Base-by-base conservation (phyloP, 2,888 invertebrate genomes). In the Lumbricus terrestris region DNA sequence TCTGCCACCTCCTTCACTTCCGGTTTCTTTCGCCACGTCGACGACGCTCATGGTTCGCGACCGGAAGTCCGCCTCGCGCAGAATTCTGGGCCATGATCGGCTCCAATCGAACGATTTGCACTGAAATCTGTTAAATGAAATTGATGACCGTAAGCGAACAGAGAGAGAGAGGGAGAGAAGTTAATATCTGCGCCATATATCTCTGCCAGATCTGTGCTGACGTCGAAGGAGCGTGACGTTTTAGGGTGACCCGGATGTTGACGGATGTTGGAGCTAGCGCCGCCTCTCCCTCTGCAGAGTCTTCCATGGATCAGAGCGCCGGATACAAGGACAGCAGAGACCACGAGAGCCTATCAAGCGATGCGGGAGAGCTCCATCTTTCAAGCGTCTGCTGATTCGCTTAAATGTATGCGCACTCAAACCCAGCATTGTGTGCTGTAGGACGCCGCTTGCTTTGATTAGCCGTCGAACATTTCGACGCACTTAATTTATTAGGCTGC, bases 101-200 rank as follows among this genome's bases (percentile, higher is more conserved):
- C 85, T 0, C 35, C 37, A 85, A 85, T 35, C 37, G 85, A 85
- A 37, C 85, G 85, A 85, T 85, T 85, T 85, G 85, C 85, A 85
- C 85, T 29, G 37, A 85, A 85, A 85, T 85, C 85, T 85, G 85
- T 37, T 85, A 85, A 85, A 85, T 85, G 85, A 85, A 85, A 85
- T 85, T 85, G 85, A 85, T 85, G 85, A 37, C 85, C 85, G 85
- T 35, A 37, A 35, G 85, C n/a, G n/a, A n/a, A n/a, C n/a, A n/a
- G n/a, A n/a, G n/a, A n/a, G n/a, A n/a, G n/a, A n/a, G n/a, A n/a
- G n/a, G n/a, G 23, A 85, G 16, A 35, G 23, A 35, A 37, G 35
- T 13, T 85, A 85, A 85, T 85, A 85, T 85, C 37, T 37, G 35
- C 18, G 85, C 37, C 85, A 85, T 85, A 85, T 35, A 85, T 85